Evolutionary conservation across 2,888 invertebrate species (phyloP).

Genomic region (Oligia fasciuncula): DNA sequence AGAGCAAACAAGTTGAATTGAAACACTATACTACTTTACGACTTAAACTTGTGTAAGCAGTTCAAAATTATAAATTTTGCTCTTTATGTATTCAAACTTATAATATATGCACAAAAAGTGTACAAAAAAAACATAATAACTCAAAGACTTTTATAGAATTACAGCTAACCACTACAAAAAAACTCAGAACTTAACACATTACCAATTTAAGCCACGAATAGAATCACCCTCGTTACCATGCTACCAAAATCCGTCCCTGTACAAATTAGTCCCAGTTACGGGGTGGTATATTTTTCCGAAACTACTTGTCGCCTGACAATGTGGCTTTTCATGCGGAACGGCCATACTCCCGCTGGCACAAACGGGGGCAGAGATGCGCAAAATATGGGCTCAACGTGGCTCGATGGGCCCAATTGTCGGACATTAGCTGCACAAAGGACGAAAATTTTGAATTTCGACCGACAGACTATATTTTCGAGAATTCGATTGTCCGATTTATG

Average conservation of each 20-base stretch:
- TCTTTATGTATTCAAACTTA: no score
- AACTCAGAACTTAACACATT: constrained; percentile 38
- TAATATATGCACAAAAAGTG: neutral
- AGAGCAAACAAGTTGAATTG: no score
- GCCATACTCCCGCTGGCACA: constrained; percentile 69
- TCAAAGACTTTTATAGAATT: constrained; percentile 12
- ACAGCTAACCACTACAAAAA: constrained; percentile 9
- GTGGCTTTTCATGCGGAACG: constrained; percentile 75
- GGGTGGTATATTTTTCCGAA: constrained; percentile 87
- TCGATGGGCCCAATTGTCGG: constrained; percentile 65
- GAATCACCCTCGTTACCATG: neutral
- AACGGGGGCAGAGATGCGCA: constrained; percentile 81
- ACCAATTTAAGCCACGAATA: constrained; percentile 12
- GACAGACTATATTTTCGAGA: constrained; percentile 52
- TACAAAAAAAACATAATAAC: constrained; percentile 11
- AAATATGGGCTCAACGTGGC: constrained; percentile 72
- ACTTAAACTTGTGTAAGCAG: neutral
- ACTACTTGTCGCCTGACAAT: constrained; percentile 86
- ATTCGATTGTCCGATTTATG: constrained; percentile 60
- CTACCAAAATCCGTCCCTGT: constrained; percentile 76
- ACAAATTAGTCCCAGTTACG: constrained; percentile 85
- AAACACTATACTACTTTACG: no score
- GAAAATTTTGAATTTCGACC: constrained; percentile 47
- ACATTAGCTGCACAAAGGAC: constrained; percentile 67
- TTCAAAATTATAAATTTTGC: neutral